Evolutionary conservation across 2,113 vertebrate genomes (phyloP).

Genomic region (Talpa occidentalis): DNA sequence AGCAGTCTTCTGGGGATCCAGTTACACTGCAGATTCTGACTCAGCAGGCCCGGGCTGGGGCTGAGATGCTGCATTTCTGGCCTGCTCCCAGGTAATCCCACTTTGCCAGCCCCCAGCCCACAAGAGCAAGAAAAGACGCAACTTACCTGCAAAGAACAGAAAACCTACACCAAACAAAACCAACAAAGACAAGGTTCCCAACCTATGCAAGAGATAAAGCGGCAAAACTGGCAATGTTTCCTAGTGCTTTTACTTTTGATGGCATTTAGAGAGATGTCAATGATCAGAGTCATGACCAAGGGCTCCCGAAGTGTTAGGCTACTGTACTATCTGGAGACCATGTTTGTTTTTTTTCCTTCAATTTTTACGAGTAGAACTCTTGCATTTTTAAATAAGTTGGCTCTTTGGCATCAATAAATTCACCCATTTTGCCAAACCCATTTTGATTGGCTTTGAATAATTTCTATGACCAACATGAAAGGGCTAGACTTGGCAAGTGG

Average conservation of each 20-base stretch:
- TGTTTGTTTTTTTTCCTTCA: background rate
- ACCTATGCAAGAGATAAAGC: background rate
- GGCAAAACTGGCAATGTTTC: background rate
- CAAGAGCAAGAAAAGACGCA: background rate
- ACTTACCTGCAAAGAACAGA: background rate
- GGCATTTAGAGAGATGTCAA: background rate
- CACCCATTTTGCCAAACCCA: background rate
- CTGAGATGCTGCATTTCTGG: background rate
- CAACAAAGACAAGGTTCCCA: background rate
- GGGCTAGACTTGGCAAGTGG: background rate
- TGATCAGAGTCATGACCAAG: background rate
- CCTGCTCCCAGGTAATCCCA: background rate
- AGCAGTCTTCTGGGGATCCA: no score
- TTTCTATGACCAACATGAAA: slow-evolving; percentile 26
- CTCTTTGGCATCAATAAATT: background rate
- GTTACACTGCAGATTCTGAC: background rate
- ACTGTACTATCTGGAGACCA: background rate
- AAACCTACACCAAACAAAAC: background rate
- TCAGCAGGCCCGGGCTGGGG: background rate
- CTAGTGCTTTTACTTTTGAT: background rate
- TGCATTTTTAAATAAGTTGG: background rate
- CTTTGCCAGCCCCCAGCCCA: background rate
- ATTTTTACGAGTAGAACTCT: background rate
- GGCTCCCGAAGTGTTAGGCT: background rate
- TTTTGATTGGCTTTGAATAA: background rate